Evolutionary conservation across 2,888 invertebrate genomes (phyloP), one percentile per base, ranked within the genome.

Genomic region (Euphydryas editha): DNA sequence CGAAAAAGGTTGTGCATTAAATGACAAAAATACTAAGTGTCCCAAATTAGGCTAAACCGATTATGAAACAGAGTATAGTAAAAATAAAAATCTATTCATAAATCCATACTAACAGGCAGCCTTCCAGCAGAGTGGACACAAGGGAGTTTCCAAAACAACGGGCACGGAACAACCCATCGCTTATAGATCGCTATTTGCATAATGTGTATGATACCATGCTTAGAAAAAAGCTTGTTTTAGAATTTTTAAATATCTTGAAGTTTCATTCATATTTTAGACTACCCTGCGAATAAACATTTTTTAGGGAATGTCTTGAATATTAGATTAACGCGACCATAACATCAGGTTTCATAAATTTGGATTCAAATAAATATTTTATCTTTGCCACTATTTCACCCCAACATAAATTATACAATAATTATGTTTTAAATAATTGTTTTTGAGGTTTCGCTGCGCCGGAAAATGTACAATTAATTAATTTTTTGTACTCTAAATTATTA

Each of bases 141-240:
- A 72, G 76, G 69, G 78, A 74, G 78, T 86, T 87, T 88, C 87
- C 87, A 66, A 83, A 86, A 85, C 87, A 87, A 86, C 76, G 80
- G 73, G 83, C 85, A 74, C 73, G 86, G 84, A 86, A 86, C 75
- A 72, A 67, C 79, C 78, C 76, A 75, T 74, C 78, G 74, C 75
- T 78, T 80, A 78, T 79, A 81, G 78, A 77, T 73, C 73, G 70
- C 73, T 78, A 81, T 84, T 82, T 83, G 78, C 80, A 83, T 84
- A 82, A 78, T 76, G 76, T 65, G 37, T 64, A 18, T 51, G 44
- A 59, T 42, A 62, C 20, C 54, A 17, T 59, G 30, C 24, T 58
- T 24, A 15, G 37, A 54, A 54, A 24, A 54, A 54, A 11, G 54
- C 54, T 54, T 54, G 36, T 30, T 18, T 17, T 54, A 11, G n/a